Evolutionary conservation across 1,140 invertebrate genomes (phyloP).

Genomic region (Zaprionus davidi): DNA sequence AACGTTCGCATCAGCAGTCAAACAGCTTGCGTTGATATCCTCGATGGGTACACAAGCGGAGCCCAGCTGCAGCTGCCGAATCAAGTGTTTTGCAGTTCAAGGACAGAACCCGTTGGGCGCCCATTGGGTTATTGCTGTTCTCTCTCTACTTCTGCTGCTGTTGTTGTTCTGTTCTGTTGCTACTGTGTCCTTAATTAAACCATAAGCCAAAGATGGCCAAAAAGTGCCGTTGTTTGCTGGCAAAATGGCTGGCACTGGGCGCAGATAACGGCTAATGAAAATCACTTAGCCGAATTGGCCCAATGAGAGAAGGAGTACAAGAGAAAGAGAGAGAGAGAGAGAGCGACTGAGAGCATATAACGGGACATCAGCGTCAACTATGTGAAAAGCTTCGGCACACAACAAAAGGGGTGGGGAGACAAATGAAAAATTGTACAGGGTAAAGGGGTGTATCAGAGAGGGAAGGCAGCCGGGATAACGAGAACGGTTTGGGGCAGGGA

Average conservation of each 20-base stretch:
- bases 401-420: slow-evolving; percentile 7
- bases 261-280: slow-evolving; percentile 68
- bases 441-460: background rate
- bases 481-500: background rate
- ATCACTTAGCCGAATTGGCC: slow-evolving; percentile 77
- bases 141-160: slow-evolving; percentile 29
- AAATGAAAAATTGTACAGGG: background rate
- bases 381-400: slow-evolving; percentile 41
- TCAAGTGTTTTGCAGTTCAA: slow-evolving; percentile 26
- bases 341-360: slow-evolving; percentile 22
- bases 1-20: background rate
- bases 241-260: slow-evolving; percentile 47
- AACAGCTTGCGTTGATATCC: background rate
- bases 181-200: slow-evolving; percentile 69
- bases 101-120: slow-evolving; percentile 43
- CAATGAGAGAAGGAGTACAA: slow-evolving; percentile 29
- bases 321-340: slow-evolving; percentile 4
- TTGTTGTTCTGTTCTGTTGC: background rate
- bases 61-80: slow-evolving; percentile 5
- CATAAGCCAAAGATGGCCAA: slow-evolving; percentile 60
- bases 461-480: background rate
- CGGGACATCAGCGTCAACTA: slow-evolving; percentile 60
- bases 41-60: background rate
- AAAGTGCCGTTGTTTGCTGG: slow-evolving; percentile 25
- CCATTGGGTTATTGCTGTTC: background rate